Evolutionary conservation across 1,140 invertebrate species (phyloP), one percentile per base, ranked within the genome.

Genomic region (Ylistrum balloti): DNA sequence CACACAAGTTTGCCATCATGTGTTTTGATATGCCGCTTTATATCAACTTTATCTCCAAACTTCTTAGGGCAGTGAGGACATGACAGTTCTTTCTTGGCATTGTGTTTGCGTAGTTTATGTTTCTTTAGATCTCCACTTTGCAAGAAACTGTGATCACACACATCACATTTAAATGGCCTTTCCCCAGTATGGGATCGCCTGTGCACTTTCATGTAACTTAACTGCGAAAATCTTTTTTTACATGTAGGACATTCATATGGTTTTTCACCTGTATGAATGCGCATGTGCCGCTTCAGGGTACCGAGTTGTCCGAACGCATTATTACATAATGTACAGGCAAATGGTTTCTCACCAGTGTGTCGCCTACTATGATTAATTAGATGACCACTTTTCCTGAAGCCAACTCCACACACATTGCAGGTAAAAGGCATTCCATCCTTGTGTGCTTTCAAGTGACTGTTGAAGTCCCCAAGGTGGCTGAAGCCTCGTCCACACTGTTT

Each of bases 271-370:
- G 56, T 74, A 74, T 74, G 56, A 28, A 74, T 74, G 17, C 56
- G 56, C 45, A 90, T 88, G 90, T 94, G 93, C 11, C 90, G 86
- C 33, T 86, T 74, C 32, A 92, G 89, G 28, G 86, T 88, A 32
- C 87, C 88, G 0, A 88, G 89, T 45, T 88, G 87, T 0, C 89
- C 88, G 38, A 93, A 93, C 17, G 15, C 34, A 0, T 88, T 85
- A 2, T 89, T 88, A 88, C 99, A 99, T 94, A 99, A 98, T 17
- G 98, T 98, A 96, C 99, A 99, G 0, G 98, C 98, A 96, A 99
- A 99, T 0, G 99, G 99, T 95, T 99, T 99, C 96, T 99, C 99
- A 0, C 99, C 99, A 0, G 99, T 99, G 96, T 99, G 99, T 5
- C 98, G 99, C 34, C 99, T 97, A 91, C 99, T 97, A 95, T 99